Percentiles rank a stretch among this genome's conserved stretches.
These are phyloP conservation scores for Crepidodera aurea DNA, from an alignment of 2,888 invertebrate genomes.

Conservation along the genomic window DNA sequence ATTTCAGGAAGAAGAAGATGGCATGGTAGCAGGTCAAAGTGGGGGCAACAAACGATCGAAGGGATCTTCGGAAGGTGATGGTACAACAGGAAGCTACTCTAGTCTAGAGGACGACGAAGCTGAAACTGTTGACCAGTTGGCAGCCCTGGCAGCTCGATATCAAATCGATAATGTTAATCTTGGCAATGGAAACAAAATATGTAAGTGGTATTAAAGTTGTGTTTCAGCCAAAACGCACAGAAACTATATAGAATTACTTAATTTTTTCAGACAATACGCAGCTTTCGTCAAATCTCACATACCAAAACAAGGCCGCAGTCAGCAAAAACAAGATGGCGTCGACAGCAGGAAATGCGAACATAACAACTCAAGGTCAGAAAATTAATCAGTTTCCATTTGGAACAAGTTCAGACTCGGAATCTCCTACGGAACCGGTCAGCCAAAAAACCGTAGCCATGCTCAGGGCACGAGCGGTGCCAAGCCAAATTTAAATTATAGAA, in stretches of 20 bases:
- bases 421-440: slow-evolving; percentile 64
- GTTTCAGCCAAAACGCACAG: too few species aligned
- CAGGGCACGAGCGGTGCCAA: slow-evolving; percentile 61
- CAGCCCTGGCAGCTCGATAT: slow-evolving; percentile 58
- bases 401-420: slow-evolving; percentile 65
- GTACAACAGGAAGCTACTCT: slow-evolving; percentile 65
- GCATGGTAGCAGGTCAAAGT: slow-evolving; percentile 50
- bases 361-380: slow-evolving; percentile 15
- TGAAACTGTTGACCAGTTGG: slow-evolving; percentile 58
- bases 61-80: slow-evolving; percentile 62
- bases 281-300: slow-evolving; percentile 15
- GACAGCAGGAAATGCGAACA: slow-evolving; percentile 13
- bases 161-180: slow-evolving; percentile 60
- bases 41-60: slow-evolving; percentile 57
- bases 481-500: slow-evolving; percentile 47
- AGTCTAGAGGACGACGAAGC: slow-evolving; percentile 66
- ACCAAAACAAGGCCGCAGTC: slow-evolving; percentile 25
- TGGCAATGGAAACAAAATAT: slow-evolving; percentile 61
- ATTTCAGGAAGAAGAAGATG: slow-evolving; percentile 46
- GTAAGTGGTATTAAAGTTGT: too few species aligned
- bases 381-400: slow-evolving; percentile 52
- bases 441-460: slow-evolving; percentile 60
- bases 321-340: slow-evolving; percentile 20
- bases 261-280: slow-evolving; percentile 42
- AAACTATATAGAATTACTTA: too few species aligned